Conservation (phyloP, 2,888 invertebrate genomes). For the Lysandra coridon region DNA sequence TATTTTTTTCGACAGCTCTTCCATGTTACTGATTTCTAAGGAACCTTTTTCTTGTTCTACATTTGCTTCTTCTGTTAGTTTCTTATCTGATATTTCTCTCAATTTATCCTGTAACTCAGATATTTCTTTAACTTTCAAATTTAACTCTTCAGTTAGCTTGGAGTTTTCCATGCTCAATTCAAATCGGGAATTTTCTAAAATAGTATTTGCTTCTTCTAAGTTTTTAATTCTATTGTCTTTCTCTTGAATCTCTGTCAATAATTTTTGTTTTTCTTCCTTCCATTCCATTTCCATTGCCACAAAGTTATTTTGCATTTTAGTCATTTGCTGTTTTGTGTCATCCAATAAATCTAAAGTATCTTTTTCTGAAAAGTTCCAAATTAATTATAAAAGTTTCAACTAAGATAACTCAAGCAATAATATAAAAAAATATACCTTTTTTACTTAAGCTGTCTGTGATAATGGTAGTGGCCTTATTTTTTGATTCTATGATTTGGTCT, state of each 20-base stretch:
- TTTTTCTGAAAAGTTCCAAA: constrained; percentile 74
- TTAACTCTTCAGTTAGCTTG: constrained; percentile 76
- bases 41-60: constrained; percentile 82
- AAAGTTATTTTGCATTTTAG: constrained; percentile 89
- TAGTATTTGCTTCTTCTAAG: constrained; percentile 79
- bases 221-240: constrained; percentile 78
- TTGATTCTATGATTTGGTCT: constrained; percentile 90
- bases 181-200: constrained; percentile 72
- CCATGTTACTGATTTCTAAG: constrained; percentile 69
- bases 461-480: constrained; percentile 88
- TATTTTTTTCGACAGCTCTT: constrained; percentile 71
- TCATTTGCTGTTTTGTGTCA: constrained; percentile 90
- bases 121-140: constrained; percentile 71
- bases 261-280: constrained; percentile 83
- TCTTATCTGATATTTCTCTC: constrained; percentile 46
- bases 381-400: constrained; percentile 6
- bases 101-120: constrained; percentile 60
- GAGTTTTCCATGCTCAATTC: constrained; percentile 77
- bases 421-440: constrained; percentile 65
- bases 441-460: constrained; percentile 87
- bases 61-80: constrained; percentile 55
- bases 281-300: constrained; percentile 85
- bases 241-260: constrained; percentile 77
- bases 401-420: neutral
- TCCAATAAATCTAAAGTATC: constrained; percentile 86